Evolutionary conservation across 2,888 invertebrate species (phyloP), one percentile per base, ranked within the genome.

Genomic region (Torymus aiolomorphi): DNA sequence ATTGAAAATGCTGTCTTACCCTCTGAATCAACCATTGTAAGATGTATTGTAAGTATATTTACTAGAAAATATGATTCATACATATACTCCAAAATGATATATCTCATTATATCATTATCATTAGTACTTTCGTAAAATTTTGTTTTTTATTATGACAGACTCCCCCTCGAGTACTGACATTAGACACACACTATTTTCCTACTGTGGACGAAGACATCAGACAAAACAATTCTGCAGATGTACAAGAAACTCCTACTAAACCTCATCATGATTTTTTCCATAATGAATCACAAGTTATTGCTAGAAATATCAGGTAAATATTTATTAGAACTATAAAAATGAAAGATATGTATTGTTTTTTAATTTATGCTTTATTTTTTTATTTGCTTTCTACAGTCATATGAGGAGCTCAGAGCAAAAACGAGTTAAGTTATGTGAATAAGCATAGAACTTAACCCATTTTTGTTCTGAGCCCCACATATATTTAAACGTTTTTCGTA

Each of bases 81-180:
- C n/a, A 63, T 63, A 16, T 5, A 49, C 8, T 63, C 2, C 1
- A 63, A 49, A 13, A n/a, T 42, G 8, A 42, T 5, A 42, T 42
- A 8, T 42, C 8, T 42, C 1, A 42, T 42, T 42, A 42, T 42
- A 42, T 42, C 8, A 42, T n/a, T 42, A 62, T 20, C 5, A 18
- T 24, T 2, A 49, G 4, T 14, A 61, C 57, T 24, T 72, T 16
- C 2, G 18, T 59, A 70, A 73, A 71, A 71, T 59, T 76, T 72
- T 62, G 16, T 51, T 13, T 13, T 63, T 57, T 66, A 77, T 76
- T 69, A 59, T 78, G 76, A 57, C 94, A 96, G 91, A 97, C 97
- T 20, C 98, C 98, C 4, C 98, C 98, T 13, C 93, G 97, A 85
- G 94, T 95, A 20, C 94, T 98, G 74, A 97, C 97, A 13, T 92